These are phyloP conservation scores for Alouatta palliata DNA, from an alignment of 2,113 vertebrate genomes.

Conservation along the genomic window DNA sequence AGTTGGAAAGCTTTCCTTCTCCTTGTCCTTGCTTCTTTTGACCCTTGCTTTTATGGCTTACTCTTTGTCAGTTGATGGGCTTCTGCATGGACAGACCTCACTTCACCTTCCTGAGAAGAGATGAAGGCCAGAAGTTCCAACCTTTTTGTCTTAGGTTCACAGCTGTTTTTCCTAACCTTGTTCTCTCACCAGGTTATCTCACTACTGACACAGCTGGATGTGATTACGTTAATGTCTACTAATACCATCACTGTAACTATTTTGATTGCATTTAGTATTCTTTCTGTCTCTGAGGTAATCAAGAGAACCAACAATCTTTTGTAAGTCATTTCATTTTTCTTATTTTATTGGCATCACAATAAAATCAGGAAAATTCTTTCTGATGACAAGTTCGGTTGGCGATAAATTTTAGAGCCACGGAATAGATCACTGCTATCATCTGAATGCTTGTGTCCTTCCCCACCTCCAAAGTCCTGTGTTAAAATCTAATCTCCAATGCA, in stretches of 20 bases:
- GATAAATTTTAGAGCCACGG: neutral
- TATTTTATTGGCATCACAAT: neutral
- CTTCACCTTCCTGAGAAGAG: neutral
- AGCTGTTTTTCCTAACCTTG: neutral
- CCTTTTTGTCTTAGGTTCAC: neutral
- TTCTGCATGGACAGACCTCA: neutral
- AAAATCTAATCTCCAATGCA: neutral
- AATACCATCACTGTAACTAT: neutral
- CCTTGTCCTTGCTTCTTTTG: neutral
- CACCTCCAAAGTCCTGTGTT: neutral
- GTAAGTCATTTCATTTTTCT: conserved; percentile 2
- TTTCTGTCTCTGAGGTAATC: neutral
- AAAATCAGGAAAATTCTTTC: neutral
- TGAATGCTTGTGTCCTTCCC: neutral
- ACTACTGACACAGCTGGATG: neutral
- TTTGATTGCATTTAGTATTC: neutral
- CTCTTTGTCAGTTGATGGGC: neutral
- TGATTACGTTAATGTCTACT: neutral
- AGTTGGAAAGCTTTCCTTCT: neutral
- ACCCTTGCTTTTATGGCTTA: neutral
- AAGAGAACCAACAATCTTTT: neutral
- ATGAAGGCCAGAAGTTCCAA: neutral
- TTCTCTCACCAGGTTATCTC: neutral
- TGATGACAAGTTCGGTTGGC: neutral
- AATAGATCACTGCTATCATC: neutral